A percentile compares a stretch with the other conserved stretches of the same genome.
These are phyloP conservation scores for Rhea pennata DNA, from an alignment of 2,113 vertebrate species.

Conservation along the genomic window DNA sequence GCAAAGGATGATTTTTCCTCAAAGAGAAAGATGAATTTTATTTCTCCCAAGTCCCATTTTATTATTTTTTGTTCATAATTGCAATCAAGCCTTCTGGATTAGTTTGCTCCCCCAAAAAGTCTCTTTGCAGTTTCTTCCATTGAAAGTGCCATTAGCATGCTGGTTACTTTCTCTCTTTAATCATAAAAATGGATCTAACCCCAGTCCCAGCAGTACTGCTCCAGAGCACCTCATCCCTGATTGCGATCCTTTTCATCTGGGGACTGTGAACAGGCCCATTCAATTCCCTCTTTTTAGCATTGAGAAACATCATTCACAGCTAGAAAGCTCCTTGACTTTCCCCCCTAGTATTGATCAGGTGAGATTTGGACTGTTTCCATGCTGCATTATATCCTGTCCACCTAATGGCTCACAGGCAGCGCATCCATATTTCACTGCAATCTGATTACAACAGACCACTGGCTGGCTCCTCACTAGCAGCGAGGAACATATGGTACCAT, in stretches of 20 bases:
- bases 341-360: neutral
- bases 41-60: neutral
- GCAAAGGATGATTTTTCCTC: neutral
- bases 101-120: neutral
- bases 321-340: slow-evolving; percentile 17
- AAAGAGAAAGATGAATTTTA: neutral
- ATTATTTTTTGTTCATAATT: neutral
- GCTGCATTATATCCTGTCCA: neutral
- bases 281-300: neutral
- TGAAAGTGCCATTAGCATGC: neutral
- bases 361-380: neutral
- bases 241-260: neutral
- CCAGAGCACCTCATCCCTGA: neutral
- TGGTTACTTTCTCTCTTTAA: slow-evolving; percentile 8
- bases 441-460: slow-evolving; percentile 35
- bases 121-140: neutral
- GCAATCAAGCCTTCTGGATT: neutral
- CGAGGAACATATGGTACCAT: slow-evolving; percentile 49
- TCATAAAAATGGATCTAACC: slow-evolving; percentile 16
- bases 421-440: slow-evolving; percentile 8
- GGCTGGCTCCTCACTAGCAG: slow-evolving; percentile 15
- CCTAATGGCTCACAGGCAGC: neutral
- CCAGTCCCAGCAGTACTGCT: neutral
- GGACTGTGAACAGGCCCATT: neutral
- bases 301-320: neutral